A percentile compares a stretch with the other conserved stretches of the same genome.
Conservation (phyloP, 2,888 invertebrate genomes). For the Lathronympha strigana region DNA sequence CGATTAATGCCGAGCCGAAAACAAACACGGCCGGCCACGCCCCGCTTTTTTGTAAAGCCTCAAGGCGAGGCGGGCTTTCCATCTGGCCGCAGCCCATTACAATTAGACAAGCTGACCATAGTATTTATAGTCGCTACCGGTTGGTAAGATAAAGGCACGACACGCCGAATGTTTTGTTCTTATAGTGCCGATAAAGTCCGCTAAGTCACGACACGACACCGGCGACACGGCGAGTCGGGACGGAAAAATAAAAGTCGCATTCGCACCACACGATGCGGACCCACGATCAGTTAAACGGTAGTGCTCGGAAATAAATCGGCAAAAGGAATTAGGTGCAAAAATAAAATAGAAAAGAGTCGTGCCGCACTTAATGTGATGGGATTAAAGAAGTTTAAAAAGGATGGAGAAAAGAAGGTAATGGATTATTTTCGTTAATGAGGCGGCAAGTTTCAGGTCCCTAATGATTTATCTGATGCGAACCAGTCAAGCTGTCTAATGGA, state of each 20-base stretch:
- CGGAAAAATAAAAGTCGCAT: conserved; percentile 59
- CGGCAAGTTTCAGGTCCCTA: conserved; percentile 55
- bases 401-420: conserved; percentile 51
- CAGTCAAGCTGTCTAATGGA: conserved; percentile 50
- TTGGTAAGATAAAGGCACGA: conserved; percentile 62
- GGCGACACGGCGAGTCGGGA: conserved; percentile 46
- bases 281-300: conserved; percentile 72
- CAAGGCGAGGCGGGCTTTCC: conserved; percentile 60
- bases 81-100: conserved; percentile 61
- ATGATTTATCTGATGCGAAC: conserved; percentile 59
- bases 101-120: conserved; percentile 59
- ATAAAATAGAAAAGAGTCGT: conserved; percentile 59
- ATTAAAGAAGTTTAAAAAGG: conserved; percentile 50
- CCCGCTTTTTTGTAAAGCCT: conserved; percentile 61
- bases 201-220: conserved; percentile 64
- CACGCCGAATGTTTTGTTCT: conserved; percentile 53
- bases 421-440: conserved; percentile 60
- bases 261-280: conserved; percentile 65
- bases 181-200: conserved; percentile 55
- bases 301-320: conserved; percentile 65
- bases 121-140: conserved; percentile 65
- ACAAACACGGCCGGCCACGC: conserved; percentile 70
- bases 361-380: conserved; percentile 52
- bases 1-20: conserved; percentile 75
- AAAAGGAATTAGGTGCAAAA: conserved; percentile 56